Conservation (phyloP, 2,797 vertebrate genomes). For the Luscinia megarhynchos region DNA sequence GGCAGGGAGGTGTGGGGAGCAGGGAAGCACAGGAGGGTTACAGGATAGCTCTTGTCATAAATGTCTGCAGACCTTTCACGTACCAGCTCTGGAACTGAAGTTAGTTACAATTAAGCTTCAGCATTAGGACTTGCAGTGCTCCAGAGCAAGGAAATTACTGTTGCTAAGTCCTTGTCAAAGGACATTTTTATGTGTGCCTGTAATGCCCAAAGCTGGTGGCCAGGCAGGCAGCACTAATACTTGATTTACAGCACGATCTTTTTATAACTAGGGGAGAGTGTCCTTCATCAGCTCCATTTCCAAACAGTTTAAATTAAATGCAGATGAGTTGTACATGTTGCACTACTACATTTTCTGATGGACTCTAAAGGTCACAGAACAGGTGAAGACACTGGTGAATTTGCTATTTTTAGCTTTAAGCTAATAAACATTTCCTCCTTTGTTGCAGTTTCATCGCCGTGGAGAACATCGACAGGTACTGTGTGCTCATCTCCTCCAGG, state of each 20-base stretch:
- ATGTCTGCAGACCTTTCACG: background rate
- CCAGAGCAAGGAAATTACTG: background rate
- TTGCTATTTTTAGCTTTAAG: background rate
- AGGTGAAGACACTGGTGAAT: background rate
- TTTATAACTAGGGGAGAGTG: background rate
- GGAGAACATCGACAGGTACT: conserved; percentile 92
- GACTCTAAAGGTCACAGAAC: background rate
- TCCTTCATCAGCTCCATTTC: background rate
- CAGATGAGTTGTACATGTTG: background rate
- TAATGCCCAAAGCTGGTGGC: background rate
- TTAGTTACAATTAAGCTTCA: background rate
- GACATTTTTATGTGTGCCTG: background rate
- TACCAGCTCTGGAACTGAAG: background rate
- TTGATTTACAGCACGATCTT: conserved; percentile 20
- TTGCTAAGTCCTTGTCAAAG: background rate
- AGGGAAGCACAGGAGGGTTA: background rate
- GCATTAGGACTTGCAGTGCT: background rate
- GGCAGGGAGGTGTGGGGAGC: background rate
- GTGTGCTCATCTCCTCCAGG: conserved; percentile 96
- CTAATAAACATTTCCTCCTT: background rate
- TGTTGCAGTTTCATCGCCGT: conserved; percentile 92
- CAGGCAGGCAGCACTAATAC: background rate
- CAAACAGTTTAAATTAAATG: background rate
- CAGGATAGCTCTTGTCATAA: background rate
- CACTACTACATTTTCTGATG: background rate